These are phyloP conservation scores for Neotoxoptera formosana DNA, from an alignment of 1,140 invertebrate genomes.

Conservation along the genomic window DNA sequence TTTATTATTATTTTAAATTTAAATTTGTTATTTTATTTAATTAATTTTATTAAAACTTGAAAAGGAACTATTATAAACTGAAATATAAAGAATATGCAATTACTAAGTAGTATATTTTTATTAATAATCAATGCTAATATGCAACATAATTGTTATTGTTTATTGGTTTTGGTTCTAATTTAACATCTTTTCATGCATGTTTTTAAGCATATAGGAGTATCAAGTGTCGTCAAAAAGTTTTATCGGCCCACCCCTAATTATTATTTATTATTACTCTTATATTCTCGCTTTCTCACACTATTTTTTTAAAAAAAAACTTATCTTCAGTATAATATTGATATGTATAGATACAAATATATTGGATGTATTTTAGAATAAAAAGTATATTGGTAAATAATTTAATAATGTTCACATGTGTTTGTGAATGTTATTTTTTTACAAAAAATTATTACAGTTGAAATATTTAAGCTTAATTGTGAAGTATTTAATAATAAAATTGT, in stretches of 20 bases:
- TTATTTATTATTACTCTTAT: too few relatives aligned
- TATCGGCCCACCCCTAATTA: too few relatives aligned
- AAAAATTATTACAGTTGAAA: neutral
- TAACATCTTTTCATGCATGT: too few relatives aligned
- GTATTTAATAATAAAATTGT: neutral
- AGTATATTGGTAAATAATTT: neutral
- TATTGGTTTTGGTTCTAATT: too few relatives aligned
- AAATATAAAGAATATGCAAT: neutral
- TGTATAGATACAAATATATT: neutral
- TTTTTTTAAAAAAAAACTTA: neutral
- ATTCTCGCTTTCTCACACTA: too few relatives aligned
- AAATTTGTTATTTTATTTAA: too few relatives aligned
- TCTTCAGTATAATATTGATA: neutral
- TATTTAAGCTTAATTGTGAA: neutral
- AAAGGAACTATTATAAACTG: neutral
- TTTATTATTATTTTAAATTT: too few relatives aligned
- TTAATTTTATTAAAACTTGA: neutral
- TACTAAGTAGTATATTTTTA: neutral
- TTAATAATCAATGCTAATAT: too few relatives aligned
- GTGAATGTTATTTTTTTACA: neutral
- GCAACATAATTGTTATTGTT: too few relatives aligned
- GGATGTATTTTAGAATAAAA: neutral
- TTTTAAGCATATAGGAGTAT: too few relatives aligned
- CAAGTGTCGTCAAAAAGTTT: too few relatives aligned
- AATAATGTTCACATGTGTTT: neutral